These are phyloP conservation scores for Drosophila ficusphila DNA, from an alignment of 1,140 invertebrate genomes.

Conservation along the genomic window DNA sequence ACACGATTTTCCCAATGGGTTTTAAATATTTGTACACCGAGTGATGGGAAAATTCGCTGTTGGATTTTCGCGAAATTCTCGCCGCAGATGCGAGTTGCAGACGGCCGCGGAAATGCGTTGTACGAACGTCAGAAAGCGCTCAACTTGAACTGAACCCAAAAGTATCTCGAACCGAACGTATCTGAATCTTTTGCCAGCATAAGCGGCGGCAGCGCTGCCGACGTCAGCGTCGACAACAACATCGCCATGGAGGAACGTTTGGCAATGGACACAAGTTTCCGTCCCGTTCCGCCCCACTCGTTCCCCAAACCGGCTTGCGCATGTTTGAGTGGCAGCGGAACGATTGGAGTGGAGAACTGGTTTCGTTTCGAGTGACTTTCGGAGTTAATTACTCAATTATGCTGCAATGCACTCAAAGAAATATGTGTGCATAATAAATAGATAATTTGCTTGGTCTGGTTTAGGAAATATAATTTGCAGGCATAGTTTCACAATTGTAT, in stretches of 20 bases:
- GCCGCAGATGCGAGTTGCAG: constrained; percentile 26
- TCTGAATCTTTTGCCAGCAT: constrained; percentile 53
- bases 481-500: no score
- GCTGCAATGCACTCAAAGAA: constrained; percentile 32
- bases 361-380: constrained; percentile 61
- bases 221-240: constrained; percentile 19
- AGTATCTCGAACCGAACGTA: constrained; percentile 61
- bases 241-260: neutral
- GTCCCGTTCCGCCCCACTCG: constrained; percentile 10
- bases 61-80: constrained; percentile 28
- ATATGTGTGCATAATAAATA: neutral
- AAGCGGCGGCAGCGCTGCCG: constrained; percentile 36
- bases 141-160: constrained; percentile 64
- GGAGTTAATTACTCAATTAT: constrained; percentile 78
- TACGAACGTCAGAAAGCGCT: constrained; percentile 74
- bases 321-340: constrained; percentile 10
- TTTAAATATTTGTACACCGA: neutral
- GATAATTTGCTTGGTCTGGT: no score
- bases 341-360: constrained; percentile 57
- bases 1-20: neutral
- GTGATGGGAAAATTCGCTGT: constrained; percentile 6
- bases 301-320: constrained; percentile 59
- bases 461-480: no score
- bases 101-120: constrained; percentile 58
- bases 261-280: constrained; percentile 15